Conservation (phyloP, 2,888 invertebrate genomes). For the Tenthredo amoena region DNA sequence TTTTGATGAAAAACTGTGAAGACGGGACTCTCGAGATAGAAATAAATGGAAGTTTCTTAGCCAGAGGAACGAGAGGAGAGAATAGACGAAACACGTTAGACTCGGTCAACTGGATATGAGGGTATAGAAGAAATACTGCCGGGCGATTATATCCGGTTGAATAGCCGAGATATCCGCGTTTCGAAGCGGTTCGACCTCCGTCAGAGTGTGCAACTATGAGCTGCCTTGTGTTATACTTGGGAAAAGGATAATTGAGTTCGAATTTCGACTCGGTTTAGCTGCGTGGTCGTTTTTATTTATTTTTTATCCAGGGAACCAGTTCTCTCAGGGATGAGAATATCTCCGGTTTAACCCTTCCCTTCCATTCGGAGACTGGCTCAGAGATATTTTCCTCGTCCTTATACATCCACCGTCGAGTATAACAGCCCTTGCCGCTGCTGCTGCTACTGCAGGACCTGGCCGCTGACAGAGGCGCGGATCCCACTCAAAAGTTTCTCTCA, state of each 20-base stretch:
- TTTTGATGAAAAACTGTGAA: neutral
- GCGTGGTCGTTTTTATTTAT: neutral
- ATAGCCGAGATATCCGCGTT: neutral
- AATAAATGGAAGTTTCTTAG: neutral
- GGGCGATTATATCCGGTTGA: neutral
- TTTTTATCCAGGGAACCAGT: neutral
- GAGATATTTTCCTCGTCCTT: neutral
- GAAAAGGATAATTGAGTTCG: neutral
- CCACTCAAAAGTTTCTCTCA: neutral
- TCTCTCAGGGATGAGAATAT: neutral
- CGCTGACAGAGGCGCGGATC: constrained; percentile 5
- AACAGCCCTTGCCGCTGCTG: neutral
- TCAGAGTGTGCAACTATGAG: neutral
- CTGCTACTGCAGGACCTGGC: neutral
- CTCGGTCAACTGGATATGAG: constrained; percentile 19
- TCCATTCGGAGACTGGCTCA: neutral
- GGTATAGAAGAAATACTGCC: neutral
- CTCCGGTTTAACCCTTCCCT: neutral
- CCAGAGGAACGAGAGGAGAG: neutral
- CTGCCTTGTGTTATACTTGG: neutral
- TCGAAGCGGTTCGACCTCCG: neutral
- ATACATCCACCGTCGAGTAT: neutral
- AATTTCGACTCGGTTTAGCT: neutral
- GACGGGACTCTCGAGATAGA: neutral
- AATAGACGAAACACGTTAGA: neutral